Evolutionary conservation across 2,113 vertebrate species (phyloP).

Genomic region (Ptilorrhoa leucosticta): DNA sequence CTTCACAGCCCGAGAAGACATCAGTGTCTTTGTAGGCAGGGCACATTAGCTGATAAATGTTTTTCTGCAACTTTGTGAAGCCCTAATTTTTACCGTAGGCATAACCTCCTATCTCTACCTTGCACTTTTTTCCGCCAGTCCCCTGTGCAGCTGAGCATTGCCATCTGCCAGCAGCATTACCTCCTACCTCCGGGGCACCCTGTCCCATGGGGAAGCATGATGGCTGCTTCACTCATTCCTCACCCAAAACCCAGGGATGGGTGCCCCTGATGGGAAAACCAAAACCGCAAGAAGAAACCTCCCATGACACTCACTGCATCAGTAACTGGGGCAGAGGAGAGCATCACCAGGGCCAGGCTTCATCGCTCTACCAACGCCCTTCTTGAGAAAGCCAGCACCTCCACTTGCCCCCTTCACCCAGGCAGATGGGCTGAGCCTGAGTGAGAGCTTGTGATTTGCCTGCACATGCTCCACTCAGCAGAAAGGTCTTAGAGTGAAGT

Average conservation of each 20-base stretch:
- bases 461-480: background rate
- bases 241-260: background rate
- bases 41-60: accelerated
- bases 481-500: background rate
- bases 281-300: background rate
- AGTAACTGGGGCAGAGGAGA: background rate
- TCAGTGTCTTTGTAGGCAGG: background rate
- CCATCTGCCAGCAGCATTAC: background rate
- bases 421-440: background rate
- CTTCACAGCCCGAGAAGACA: background rate
- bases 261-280: background rate
- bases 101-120: background rate
- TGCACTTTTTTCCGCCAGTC: background rate
- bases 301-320: background rate
- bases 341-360: accelerated
- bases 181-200: background rate
- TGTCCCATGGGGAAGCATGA: accelerated
- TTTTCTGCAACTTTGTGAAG: background rate
- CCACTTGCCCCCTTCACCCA: background rate
- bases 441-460: background rate
- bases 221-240: background rate
- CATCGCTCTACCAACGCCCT: accelerated
- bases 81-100: background rate
- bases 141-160: background rate
- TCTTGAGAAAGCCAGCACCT: background rate